Conservation (phyloP, 1,140 invertebrate species). For the Limonius californicus region DNA sequence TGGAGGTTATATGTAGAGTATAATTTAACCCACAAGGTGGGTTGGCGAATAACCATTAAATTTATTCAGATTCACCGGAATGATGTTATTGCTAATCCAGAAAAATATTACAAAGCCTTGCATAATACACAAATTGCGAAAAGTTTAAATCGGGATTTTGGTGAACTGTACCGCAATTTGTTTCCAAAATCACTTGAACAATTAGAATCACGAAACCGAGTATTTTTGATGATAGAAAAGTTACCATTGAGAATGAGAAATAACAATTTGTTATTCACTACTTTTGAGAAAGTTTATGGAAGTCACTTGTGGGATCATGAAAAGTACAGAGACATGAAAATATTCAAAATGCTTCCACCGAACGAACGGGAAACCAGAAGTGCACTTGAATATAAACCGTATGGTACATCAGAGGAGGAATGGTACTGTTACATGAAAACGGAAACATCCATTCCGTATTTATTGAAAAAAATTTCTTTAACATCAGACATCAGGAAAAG, state of each 20-base stretch:
- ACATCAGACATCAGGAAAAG: not conserved
- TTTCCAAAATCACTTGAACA: not conserved
- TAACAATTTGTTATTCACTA: not conserved
- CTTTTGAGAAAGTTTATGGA: not conserved
- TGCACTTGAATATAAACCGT: not conserved
- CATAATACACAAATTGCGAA: not conserved
- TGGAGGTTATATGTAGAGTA: too few relatives aligned
- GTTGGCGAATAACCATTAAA: not conserved
- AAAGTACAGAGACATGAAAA: not conserved
- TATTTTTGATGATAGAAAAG: not conserved
- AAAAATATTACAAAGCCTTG: not conserved
- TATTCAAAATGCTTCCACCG: not conserved
- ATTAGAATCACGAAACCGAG: not conserved
- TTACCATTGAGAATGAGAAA: not conserved
- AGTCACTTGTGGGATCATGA: not conserved
- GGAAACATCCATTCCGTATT: not conserved
- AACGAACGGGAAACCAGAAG: not conserved
- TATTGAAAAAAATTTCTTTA: not conserved
- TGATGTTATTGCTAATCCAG: not conserved
- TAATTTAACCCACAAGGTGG: not conserved
- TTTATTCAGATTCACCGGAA: not conserved
- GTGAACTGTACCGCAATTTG: not conserved
- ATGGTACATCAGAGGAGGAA: not conserved
- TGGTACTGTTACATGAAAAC: not conserved
- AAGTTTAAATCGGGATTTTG: not conserved